These are phyloP conservation scores for Tetragnatha versicolor DNA, from an alignment of 1,140 invertebrate genomes.

Conservation along the genomic window DNA sequence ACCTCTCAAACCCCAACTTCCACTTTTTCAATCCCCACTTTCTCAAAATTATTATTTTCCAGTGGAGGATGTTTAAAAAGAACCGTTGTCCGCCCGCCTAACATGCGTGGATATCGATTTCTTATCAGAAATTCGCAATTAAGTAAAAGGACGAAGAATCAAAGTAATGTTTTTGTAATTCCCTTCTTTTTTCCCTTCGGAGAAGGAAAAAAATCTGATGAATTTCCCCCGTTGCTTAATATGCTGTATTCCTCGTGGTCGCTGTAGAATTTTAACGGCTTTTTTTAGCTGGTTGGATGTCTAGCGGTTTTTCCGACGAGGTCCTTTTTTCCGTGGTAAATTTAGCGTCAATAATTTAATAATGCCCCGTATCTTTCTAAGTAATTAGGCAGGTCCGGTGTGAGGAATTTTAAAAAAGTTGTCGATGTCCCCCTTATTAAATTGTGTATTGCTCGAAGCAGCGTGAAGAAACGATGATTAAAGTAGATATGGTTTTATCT, in stretches of 20 bases:
- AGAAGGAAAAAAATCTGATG: slow-evolving; percentile 30
- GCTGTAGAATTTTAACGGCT: neutral
- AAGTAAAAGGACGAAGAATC: slow-evolving; percentile 12
- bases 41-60: slow-evolving; percentile 30
- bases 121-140: slow-evolving; percentile 47
- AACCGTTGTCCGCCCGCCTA: neutral
- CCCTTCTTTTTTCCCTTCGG: neutral
- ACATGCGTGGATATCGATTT: slow-evolving; percentile 44
- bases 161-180: slow-evolving; percentile 41
- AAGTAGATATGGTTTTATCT: too few relatives aligned
- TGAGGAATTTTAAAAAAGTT: neutral
- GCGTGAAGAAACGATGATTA: too few relatives aligned
- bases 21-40: neutral
- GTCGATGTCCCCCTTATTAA: too few relatives aligned
- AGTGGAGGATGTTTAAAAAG: too few relatives aligned
- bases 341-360: slow-evolving; percentile 39
- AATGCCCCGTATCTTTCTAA: slow-evolving; percentile 14
- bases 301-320: neutral
- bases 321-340: neutral
- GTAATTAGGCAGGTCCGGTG: neutral
- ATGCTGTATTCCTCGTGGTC: neutral
- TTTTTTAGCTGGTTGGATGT: neutral
- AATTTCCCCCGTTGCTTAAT: slow-evolving; percentile 26
- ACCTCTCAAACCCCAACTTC: neutral
- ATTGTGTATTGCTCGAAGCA: too few relatives aligned